phyloP scores from a whole-genome alignment of 2,888 invertebrate species.

The Pasiphila rectangulata region DNA sequence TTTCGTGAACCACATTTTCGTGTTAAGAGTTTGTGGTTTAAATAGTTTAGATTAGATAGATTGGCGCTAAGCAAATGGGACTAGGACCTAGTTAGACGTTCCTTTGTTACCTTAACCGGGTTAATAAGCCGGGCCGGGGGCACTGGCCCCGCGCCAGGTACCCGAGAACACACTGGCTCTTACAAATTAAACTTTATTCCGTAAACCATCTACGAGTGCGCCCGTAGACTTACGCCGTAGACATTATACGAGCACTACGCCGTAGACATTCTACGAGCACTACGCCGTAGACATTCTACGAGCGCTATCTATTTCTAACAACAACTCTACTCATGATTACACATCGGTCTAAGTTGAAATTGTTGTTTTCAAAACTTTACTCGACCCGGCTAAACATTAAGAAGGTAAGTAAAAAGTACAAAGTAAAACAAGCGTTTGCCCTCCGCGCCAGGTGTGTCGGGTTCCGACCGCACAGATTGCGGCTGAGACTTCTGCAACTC shows the following conservation, averaged over 20 bases:
- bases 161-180: constrained; percentile 6
- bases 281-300: not conserved
- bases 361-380: too few relatives aligned
- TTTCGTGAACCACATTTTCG: not conserved
- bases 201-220: constrained; percentile 1
- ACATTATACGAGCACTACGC: not conserved
- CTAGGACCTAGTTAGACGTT: constrained; percentile 17
- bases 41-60: constrained; percentile 10
- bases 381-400: too few relatives aligned
- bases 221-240: constrained; percentile 3
- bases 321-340: too few relatives aligned
- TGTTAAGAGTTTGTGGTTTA: not conserved
- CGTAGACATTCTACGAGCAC: not conserved
- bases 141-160: constrained; percentile 25
- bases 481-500: too few relatives aligned
- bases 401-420: too few relatives aligned
- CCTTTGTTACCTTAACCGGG: constrained; percentile 15
- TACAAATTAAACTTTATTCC: constrained; percentile 13
- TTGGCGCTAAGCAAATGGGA: constrained; percentile 1
- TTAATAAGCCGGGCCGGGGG: constrained; percentile 18
- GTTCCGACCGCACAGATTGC: too few relatives aligned
- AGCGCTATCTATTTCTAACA: too few relatives aligned
- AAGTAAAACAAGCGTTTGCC: too few relatives aligned
- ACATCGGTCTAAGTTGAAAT: too few relatives aligned
- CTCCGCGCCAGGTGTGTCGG: too few relatives aligned